Conservation (phyloP, 1,140 invertebrate genomes). For the Aphelinus certus region DNA sequence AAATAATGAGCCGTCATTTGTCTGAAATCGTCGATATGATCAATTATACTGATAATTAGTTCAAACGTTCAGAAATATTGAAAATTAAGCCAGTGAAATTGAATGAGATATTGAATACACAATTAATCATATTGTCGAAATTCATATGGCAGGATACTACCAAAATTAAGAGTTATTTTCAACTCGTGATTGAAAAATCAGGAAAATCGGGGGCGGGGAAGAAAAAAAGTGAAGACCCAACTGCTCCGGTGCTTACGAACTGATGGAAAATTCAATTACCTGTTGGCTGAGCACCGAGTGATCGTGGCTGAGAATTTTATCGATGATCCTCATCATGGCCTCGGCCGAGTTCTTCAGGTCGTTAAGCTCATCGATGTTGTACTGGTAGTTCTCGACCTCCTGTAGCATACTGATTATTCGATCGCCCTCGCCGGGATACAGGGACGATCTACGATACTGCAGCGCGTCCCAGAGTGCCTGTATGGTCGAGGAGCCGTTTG, state of each 20-base stretch:
- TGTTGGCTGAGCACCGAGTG: conserved; percentile 65
- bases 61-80: no score
- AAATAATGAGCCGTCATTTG: no score
- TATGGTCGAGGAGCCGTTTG: conserved; percentile 66
- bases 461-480: conserved; percentile 65
- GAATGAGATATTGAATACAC: no score
- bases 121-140: no score
- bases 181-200: no score
- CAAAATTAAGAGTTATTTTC: no score
- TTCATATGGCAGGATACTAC: no score
- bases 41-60: no score
- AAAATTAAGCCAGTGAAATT: no score
- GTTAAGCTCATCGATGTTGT: conserved; percentile 51
- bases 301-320: conserved; percentile 62
- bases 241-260: no score
- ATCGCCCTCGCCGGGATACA: conserved; percentile 70
- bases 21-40: no score
- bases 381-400: conserved; percentile 66
- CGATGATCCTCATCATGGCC: conserved; percentile 64
- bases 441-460: conserved; percentile 58
- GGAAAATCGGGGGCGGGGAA: not conserved
- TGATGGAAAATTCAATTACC: conserved; percentile 52
- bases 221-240: conserved; percentile 6
- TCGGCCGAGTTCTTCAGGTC: conserved; percentile 60
- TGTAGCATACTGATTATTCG: conserved; percentile 63